Evolutionary conservation across 2,113 vertebrate species (phyloP).

Genomic region (Bufo bufo): DNA sequence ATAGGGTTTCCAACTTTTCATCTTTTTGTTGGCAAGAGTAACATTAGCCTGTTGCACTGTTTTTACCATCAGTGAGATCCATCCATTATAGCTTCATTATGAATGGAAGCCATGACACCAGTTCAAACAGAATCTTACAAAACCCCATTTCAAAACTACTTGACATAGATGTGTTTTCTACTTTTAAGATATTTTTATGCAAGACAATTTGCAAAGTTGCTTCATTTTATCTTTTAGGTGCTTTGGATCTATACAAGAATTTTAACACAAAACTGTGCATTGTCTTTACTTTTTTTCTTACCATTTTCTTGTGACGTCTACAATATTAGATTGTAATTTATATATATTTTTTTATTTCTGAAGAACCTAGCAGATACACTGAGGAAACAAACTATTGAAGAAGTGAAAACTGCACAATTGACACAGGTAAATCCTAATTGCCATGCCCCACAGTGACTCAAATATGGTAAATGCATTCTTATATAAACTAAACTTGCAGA

Average conservation of each 20-base stretch:
- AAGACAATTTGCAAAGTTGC: not conserved
- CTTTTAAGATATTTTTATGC: not conserved
- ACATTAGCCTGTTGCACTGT: not conserved
- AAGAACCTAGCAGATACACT: constrained; percentile 64
- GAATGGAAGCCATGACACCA: not conserved
- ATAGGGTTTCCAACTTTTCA: not conserved
- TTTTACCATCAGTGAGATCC: not conserved
- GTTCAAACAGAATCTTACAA: not conserved
- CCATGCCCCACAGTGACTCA: not conserved
- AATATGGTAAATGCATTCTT: too few species aligned
- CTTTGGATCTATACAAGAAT: too few species aligned
- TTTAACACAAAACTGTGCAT: too few species aligned
- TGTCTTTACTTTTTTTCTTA: not conserved
- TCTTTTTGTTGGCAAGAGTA: not conserved
- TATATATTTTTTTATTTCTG: constrained; percentile 22
- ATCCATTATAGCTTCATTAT: not conserved
- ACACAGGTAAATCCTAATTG: constrained; percentile 66
- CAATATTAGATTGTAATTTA: not conserved
- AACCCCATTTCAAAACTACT: not conserved
- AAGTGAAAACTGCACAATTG: constrained; percentile 54
- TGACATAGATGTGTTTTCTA: not conserved
- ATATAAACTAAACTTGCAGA: not conserved
- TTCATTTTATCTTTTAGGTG: not conserved
- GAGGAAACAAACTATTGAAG: constrained; percentile 62
- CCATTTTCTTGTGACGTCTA: not conserved